phyloP scores from a whole-genome alignment of 2,888 invertebrate species.

The Napeogenes sylphis region DNA sequence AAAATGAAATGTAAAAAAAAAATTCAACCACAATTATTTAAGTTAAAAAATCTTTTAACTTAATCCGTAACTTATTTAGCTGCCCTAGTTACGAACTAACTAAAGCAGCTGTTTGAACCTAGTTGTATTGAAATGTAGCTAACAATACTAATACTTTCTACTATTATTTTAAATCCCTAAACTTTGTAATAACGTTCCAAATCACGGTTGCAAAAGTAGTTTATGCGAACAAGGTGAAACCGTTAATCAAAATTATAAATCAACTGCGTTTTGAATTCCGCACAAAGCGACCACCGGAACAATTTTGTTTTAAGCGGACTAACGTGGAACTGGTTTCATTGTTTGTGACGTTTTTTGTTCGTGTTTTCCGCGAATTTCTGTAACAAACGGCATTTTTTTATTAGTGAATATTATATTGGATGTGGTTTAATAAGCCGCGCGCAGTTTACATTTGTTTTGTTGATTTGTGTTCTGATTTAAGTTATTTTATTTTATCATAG shows the following conservation, averaged over 20 bases:
- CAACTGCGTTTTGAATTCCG: conserved; percentile 24
- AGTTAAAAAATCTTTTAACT: neutral
- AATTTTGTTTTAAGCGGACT: conserved; percentile 27
- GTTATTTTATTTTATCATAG: too few relatives aligned
- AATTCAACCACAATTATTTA: neutral
- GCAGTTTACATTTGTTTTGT: neutral
- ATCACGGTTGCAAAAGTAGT: conserved; percentile 18
- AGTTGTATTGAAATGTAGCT: conserved; percentile 19
- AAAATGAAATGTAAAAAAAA: too few relatives aligned
- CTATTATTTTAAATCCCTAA: conserved; percentile 9
- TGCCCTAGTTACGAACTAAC: conserved; percentile 20
- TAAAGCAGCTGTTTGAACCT: conserved; percentile 19
- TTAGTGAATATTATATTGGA: neutral
- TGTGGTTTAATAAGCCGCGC: conserved; percentile 1
- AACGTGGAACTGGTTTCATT: conserved; percentile 22
- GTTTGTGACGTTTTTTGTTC: conserved; percentile 26
- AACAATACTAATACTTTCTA: conserved; percentile 16
- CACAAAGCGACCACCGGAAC: conserved; percentile 25
- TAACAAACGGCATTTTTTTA: conserved; percentile 14
- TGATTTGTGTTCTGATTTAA: neutral
- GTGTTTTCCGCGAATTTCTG: conserved; percentile 25
- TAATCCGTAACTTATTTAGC: conserved; percentile 10
- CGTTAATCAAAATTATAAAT: conserved; percentile 30
- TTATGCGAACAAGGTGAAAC: conserved; percentile 20
- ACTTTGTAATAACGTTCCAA: conserved; percentile 17